These are phyloP conservation scores for Patella ulyssiponensis DNA, from an alignment of 2,888 invertebrate genomes.

Conservation along the genomic window DNA sequence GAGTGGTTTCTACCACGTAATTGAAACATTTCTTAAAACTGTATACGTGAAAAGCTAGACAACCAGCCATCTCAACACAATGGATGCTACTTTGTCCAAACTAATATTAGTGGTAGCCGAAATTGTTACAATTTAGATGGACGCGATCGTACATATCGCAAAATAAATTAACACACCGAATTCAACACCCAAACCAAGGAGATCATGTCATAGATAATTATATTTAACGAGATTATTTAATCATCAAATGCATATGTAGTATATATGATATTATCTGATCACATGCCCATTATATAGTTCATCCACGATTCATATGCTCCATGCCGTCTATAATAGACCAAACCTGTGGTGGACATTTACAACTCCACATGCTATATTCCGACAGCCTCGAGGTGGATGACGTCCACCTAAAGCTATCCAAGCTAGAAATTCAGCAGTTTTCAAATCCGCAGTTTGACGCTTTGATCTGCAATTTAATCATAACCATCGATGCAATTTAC, in stretches of 20 bases:
- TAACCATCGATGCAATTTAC: background rate
- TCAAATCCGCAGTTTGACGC: constrained; percentile 47
- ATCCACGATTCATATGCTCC: background rate
- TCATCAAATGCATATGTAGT: background rate
- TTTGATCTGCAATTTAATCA: constrained; percentile 39
- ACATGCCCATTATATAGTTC: background rate
- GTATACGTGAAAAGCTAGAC: too few relatives aligned
- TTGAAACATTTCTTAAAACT: too few relatives aligned
- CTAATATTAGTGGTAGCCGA: background rate
- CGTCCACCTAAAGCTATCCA: constrained; percentile 47
- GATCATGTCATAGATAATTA: too few relatives aligned
- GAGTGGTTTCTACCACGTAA: too few relatives aligned
- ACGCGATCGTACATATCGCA: background rate
- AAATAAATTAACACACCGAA: background rate
- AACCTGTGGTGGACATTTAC: constrained; percentile 47
- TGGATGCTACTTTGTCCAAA: too few relatives aligned
- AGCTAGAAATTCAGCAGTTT: constrained; percentile 46
- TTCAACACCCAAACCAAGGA: background rate
- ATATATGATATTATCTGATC: background rate
- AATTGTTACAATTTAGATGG: background rate
- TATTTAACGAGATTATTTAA: background rate
- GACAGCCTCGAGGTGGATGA: constrained; percentile 36
- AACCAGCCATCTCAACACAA: too few relatives aligned
- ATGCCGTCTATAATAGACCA: background rate
- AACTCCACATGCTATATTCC: constrained; percentile 44